Conservation (phyloP, 2,888 invertebrate genomes). For the Agrochola litura region DNA sequence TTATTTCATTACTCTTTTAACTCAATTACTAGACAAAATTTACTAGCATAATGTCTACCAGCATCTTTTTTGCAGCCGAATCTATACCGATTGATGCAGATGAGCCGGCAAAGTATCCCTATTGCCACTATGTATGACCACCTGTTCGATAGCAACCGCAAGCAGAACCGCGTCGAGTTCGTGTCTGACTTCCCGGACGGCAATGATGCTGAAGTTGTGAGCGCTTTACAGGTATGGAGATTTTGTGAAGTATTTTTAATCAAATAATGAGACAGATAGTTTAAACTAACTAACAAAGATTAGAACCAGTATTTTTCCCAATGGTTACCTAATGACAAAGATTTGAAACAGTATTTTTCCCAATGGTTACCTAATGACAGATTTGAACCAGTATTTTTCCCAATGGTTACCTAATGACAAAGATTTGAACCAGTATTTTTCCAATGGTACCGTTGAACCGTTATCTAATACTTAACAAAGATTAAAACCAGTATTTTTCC, state of each 20-base stretch:
- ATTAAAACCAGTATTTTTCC: too few species aligned
- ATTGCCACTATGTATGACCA: constrained; percentile 95
- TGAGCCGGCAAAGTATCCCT: constrained; percentile 95
- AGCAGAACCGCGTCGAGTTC: constrained; percentile 96
- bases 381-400: too few species aligned
- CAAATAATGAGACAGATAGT: too few species aligned
- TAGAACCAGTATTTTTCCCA: too few species aligned
- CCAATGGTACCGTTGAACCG: too few species aligned
- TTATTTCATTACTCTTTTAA: neutral
- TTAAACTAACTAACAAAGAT: too few species aligned
- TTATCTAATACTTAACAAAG: too few species aligned
- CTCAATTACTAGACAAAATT: neutral
- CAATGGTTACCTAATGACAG: too few species aligned
- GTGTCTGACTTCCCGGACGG: constrained; percentile 96
- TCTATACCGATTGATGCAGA: constrained; percentile 96
- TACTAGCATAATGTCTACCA: neutral
- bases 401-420: too few species aligned
- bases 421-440: too few species aligned
- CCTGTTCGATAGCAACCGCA: constrained; percentile 93
- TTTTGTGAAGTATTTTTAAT: neutral
- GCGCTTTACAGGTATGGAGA: constrained; percentile 93
- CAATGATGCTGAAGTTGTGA: constrained; percentile 97
- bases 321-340: too few species aligned
- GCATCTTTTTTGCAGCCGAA: constrained; percentile 92
- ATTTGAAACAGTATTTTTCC: too few species aligned